These are phyloP conservation scores for Sinotaia quadrata DNA, from an alignment of 2,888 invertebrate species.

Conservation along the genomic window DNA sequence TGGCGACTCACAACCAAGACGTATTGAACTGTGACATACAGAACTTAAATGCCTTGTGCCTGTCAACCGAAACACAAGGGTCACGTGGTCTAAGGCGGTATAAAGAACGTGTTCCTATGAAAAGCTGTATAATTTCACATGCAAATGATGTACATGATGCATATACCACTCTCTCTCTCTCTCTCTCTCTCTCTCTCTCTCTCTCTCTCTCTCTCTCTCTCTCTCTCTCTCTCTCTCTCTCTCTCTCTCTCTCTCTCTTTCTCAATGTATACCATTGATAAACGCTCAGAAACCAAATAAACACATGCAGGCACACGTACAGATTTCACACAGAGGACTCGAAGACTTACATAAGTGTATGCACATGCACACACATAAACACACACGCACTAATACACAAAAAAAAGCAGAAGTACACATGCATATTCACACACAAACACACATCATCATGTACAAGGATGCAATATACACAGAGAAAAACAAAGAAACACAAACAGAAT, in stretches of 20 bases:
- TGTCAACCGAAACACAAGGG: too few relatives aligned
- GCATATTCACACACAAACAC: background rate
- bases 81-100: too few relatives aligned
- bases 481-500: background rate
- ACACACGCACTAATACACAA: background rate
- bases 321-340: background rate
- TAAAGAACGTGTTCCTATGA: too few relatives aligned
- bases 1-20: too few relatives aligned
- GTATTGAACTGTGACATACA: too few relatives aligned
- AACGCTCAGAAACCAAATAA: background rate
- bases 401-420: background rate
- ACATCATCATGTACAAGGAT: background rate
- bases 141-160: background rate
- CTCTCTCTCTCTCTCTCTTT: background rate
- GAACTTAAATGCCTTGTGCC: too few relatives aligned
- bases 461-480: background rate
- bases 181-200: background rate
- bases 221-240: background rate
- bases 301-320: background rate
- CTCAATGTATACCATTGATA: background rate
- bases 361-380: background rate
- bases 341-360: background rate
- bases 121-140: too few relatives aligned
- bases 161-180: slow-evolving; percentile 2
- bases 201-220: background rate